Conservation (phyloP, 2,113 vertebrate genomes). For the Erythrolamprus reginae region DNA sequence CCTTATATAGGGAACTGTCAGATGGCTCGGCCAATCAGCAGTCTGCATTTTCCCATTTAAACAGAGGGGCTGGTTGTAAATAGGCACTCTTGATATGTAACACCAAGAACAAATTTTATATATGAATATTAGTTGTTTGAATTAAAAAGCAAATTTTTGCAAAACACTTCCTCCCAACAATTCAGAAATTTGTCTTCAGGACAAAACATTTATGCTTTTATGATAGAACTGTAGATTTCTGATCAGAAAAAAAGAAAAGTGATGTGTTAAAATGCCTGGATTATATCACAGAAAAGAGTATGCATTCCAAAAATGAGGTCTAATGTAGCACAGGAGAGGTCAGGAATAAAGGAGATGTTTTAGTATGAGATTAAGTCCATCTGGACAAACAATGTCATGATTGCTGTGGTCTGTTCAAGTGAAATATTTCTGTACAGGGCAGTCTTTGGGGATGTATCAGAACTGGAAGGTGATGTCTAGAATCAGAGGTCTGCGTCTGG, state of each 20-base stretch:
- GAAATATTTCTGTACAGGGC: neutral
- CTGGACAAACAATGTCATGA: slow-evolving; percentile 38
- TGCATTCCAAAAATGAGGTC: neutral
- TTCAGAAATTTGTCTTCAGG: neutral
- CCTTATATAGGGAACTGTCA: no score
- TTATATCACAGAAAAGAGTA: neutral
- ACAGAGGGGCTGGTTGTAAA: no score
- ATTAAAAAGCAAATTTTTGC: neutral
- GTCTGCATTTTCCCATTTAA: no score
- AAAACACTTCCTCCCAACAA: neutral
- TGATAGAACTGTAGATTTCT: neutral
- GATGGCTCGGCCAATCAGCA: no score
- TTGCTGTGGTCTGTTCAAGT: neutral
- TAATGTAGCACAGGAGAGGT: neutral
- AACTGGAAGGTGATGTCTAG: slow-evolving; percentile 21
- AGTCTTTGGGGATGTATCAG: neutral
- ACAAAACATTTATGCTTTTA: neutral
- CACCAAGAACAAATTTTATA: neutral
- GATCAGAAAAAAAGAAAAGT: neutral
- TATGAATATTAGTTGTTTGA: neutral
- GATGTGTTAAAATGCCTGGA: neutral
- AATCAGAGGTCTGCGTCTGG: neutral
- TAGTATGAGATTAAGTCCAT: slow-evolving; percentile 6
- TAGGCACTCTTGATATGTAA: no score
- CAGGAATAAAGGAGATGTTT: neutral